Evolutionary conservation across 1,140 invertebrate species (phyloP).

Genomic region (Charaxes varanes): DNA sequence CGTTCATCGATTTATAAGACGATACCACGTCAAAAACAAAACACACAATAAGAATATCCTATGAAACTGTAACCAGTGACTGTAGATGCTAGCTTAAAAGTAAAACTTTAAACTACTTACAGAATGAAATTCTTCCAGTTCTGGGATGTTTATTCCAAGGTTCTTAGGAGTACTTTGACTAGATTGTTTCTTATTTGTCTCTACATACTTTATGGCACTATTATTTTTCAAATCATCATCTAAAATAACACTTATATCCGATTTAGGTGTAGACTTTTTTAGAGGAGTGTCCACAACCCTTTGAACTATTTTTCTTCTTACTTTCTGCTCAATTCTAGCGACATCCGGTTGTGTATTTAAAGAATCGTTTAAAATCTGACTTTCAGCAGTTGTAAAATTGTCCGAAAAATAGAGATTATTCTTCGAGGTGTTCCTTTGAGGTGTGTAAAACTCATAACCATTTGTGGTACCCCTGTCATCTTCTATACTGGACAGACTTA

Average conservation of each 20-base stretch:
- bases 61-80: too few species aligned
- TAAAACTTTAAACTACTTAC: constrained; percentile 34
- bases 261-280: constrained; percentile 13
- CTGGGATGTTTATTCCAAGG: constrained; percentile 17
- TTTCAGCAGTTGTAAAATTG: constrained; percentile 44
- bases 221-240: constrained; percentile 18
- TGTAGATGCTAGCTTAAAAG: too few species aligned
- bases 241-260: constrained; percentile 11
- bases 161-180: constrained; percentile 42
- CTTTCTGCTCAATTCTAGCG: constrained; percentile 28
- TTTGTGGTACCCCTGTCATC: constrained; percentile 40
- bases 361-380: constrained; percentile 37
- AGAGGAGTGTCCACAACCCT: constrained; percentile 24
- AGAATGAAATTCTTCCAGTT: constrained; percentile 34
- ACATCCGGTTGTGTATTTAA: constrained; percentile 40
- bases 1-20: too few species aligned
- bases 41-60: too few species aligned
- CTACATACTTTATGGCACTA: constrained; percentile 33
- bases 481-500: constrained; percentile 55
- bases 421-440: constrained; percentile 53
- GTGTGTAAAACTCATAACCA: constrained; percentile 44
- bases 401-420: constrained; percentile 58
- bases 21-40: too few species aligned
- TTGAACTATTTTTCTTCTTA: constrained; percentile 36
- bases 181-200: constrained; percentile 23